A percentile compares a stretch with the other conserved stretches of the same genome.
phyloP scores from a whole-genome alignment of 2,888 invertebrate genomes.

The Lycophotia porphyrea region DNA sequence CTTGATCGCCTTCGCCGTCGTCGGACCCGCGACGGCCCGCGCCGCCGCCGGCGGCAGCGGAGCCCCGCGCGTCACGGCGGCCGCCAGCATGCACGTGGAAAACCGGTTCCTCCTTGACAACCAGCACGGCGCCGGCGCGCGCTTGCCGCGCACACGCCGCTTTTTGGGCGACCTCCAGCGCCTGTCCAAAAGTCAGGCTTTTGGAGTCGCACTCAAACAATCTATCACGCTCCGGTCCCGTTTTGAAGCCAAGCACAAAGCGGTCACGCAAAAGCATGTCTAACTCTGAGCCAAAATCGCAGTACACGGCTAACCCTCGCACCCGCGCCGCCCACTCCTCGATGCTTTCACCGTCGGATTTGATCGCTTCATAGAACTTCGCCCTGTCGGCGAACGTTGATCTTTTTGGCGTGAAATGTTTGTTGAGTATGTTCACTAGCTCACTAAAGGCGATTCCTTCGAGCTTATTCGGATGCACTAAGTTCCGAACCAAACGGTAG shows the following conservation, averaged over 20 bases:
- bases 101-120: background rate
- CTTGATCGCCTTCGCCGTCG: background rate
- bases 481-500: slow-evolving; percentile 7
- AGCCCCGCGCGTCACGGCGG: background rate
- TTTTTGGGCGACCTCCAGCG: background rate
- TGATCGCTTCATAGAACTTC: slow-evolving; percentile 2
- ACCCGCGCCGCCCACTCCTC: slow-evolving; percentile 5
- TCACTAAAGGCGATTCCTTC: background rate
- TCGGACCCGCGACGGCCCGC: background rate
- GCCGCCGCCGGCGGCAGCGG: background rate
- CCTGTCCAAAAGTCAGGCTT: background rate
- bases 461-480: slow-evolving; percentile 9
- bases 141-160: slow-evolving; percentile 3
- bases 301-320: slow-evolving; percentile 8
- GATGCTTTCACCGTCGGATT: slow-evolving; percentile 4
- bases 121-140: background rate
- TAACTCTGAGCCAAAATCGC: slow-evolving; percentile 7
- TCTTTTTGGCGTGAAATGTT: slow-evolving; percentile 2
- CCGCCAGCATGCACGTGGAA: background rate
- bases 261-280: slow-evolving; percentile 1
- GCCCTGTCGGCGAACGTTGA: slow-evolving; percentile 12
- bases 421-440: slow-evolving; percentile 3
- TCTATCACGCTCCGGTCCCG: background rate
- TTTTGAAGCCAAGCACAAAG: slow-evolving; percentile 1
- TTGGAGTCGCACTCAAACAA: background rate